Percentiles rank a stretch among this genome's conserved stretches.
Conservation (phyloP, 64 coral and sea anemone species). For the Pachyseris speciosa region DNA sequence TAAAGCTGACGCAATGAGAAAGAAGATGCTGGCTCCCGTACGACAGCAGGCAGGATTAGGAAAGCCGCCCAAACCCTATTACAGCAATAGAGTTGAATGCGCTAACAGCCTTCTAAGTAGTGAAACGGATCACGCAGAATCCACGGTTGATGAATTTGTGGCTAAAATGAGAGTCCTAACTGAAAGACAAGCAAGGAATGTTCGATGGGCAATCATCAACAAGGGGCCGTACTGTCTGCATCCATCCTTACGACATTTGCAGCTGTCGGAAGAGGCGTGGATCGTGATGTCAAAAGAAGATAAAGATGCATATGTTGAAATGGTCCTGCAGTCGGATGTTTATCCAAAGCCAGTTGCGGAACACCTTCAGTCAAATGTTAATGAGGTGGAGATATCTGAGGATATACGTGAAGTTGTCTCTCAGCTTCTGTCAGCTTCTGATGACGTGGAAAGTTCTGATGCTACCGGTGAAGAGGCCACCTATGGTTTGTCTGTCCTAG, state of each 20-base stretch:
- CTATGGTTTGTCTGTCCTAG: neutral
- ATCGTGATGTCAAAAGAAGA: conserved; percentile 15
- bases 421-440: neutral
- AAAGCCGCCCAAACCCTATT: neutral
- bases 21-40: conserved; percentile 4
- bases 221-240: neutral
- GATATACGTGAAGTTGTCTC: no score
- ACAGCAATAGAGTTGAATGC: conserved; percentile 44
- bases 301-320: conserved; percentile 12
- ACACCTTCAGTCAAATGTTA: neutral
- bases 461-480: neutral
- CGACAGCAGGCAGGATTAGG: conserved; percentile 28
- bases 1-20: conserved; percentile 31
- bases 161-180: neutral
- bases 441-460: neutral
- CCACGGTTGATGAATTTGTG: conserved; percentile 1
- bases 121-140: conserved; percentile 33
- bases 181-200: conserved; percentile 51
- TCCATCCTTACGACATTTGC: neutral
- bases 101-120: conserved; percentile 50
- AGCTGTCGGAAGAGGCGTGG: neutral
- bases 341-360: neutral
- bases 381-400: neutral
- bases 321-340: conserved; percentile 14
- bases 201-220: conserved; percentile 43